Evolutionary conservation across 2,797 vertebrate species (phyloP).

Genomic region (Huso huso): DNA sequence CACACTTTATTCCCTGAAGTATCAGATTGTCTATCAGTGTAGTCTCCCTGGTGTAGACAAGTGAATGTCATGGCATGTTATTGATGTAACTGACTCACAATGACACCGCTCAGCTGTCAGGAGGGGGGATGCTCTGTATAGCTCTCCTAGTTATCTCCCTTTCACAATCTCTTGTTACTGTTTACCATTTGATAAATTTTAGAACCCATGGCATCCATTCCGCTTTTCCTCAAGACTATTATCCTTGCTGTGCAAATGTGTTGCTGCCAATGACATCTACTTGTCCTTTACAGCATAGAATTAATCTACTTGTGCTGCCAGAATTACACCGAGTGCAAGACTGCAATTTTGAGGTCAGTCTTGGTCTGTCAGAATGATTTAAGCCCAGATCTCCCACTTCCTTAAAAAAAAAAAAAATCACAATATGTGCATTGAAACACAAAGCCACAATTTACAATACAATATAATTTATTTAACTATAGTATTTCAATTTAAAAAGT

Average conservation of each 20-base stretch:
- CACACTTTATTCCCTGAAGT: too few relatives aligned
- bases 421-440: too few relatives aligned
- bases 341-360: not conserved
- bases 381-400: not conserved
- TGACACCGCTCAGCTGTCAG: not conserved
- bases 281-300: not conserved
- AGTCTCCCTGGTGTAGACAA: not conserved
- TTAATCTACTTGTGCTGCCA: not conserved
- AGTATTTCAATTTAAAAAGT: too few relatives aligned
- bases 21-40: not conserved
- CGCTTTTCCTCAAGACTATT: not conserved
- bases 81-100: not conserved
- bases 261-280: not conserved
- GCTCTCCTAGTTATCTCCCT: not conserved
- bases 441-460: too few relatives aligned
- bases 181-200: not conserved
- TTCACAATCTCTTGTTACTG: not conserved
- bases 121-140: not conserved
- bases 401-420: not conserved
- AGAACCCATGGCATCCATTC: not conserved
- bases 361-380: conserved; percentile 1
- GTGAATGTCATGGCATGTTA: not conserved
- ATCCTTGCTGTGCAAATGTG: not conserved
- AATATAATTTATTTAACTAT: too few relatives aligned
- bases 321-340: not conserved